Conservation (phyloP, 2,888 invertebrate genomes). For the Microctonus hyperodae region DNA sequence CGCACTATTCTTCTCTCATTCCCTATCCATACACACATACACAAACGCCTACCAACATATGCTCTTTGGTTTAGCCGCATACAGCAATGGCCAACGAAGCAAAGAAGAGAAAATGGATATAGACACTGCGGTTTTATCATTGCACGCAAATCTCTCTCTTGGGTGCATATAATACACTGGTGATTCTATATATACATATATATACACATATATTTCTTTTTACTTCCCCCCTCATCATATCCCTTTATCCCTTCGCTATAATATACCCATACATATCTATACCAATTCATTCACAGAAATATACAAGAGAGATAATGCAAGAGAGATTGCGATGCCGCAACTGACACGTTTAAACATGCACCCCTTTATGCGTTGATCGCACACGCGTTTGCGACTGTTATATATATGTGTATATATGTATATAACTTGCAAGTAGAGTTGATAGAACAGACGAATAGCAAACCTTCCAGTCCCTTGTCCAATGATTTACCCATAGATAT, state of each 20-base stretch:
- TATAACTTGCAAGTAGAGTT: no score
- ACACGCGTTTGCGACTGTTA: background rate
- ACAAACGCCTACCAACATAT: no score
- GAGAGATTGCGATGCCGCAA: constrained; percentile 8
- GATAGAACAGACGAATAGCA: constrained; percentile 22
- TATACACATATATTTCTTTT: no score
- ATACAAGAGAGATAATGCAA: background rate
- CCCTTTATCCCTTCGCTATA: no score
- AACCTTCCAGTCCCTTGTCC: background rate
- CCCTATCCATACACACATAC: background rate
- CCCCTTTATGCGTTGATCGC: constrained; percentile 34
- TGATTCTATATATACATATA: no score
- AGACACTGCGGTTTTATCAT: constrained; percentile 6
- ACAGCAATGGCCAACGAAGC: no score
- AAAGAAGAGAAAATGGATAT: no score
- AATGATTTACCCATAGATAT: background rate
- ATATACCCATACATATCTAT: background rate
- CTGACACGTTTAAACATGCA: constrained; percentile 40
- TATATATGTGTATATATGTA: background rate
- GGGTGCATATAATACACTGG: background rate
- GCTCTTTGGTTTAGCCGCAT: constrained; percentile 3
- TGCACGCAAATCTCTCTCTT: background rate
- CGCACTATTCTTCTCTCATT: background rate
- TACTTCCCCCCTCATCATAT: no score
- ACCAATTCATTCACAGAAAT: background rate